These are phyloP conservation scores for Choristoneura fumiferana DNA, from an alignment of 1,140 invertebrate genomes.

Conservation along the genomic window DNA sequence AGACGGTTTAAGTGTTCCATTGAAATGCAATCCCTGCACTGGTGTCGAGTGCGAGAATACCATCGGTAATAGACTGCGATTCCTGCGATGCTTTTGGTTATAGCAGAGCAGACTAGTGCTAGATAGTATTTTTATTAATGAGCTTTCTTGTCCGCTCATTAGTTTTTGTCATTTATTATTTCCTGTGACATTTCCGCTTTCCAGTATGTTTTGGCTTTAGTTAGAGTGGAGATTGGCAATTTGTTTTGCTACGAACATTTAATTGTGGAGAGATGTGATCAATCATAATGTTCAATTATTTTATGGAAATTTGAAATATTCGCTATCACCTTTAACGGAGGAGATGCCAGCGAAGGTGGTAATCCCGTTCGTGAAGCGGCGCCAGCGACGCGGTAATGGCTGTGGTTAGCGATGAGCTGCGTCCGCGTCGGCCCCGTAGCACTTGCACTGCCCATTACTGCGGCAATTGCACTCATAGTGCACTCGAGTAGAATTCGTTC, in stretches of 20 bases:
- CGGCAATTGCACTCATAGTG: neutral
- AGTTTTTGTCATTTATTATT: constrained; percentile 1
- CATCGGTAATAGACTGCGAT: neutral
- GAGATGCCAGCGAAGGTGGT: too few species aligned
- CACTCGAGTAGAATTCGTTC: too few species aligned
- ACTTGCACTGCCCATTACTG: neutral
- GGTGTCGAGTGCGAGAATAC: neutral
- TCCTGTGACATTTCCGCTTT: neutral
- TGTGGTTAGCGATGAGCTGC: neutral
- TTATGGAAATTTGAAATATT: too few species aligned
- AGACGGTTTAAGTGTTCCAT: neutral
- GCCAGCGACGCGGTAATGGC: neutral
- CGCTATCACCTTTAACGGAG: too few species aligned
- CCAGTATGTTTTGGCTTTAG: too few species aligned
- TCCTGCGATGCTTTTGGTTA: too few species aligned
- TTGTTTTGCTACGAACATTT: too few species aligned
- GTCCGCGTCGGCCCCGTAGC: neutral
- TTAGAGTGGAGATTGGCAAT: too few species aligned
- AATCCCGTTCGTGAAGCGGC: neutral
- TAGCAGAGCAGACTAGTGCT: neutral
- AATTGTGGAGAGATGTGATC: too few species aligned
- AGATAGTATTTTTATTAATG: neutral
- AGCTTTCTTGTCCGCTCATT: constrained; percentile 1
- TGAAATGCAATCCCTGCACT: neutral
- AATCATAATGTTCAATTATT: too few species aligned